A percentile compares a stretch with the other conserved stretches of the same genome.
Evolutionary conservation across 2,797 vertebrate species (phyloP).

Genomic region (Malacoraja senta): DNA sequence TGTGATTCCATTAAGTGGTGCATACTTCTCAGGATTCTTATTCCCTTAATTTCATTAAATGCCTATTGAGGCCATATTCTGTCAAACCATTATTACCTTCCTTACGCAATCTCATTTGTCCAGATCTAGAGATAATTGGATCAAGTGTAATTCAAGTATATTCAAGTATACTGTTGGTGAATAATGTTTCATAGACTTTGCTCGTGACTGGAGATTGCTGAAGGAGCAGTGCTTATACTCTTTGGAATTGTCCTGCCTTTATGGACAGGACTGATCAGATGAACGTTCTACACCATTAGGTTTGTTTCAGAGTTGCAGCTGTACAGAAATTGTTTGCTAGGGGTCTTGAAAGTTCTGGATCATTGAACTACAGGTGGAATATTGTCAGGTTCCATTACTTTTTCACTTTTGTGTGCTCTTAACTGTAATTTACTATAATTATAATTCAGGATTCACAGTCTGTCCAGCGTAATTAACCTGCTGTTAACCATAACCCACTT

Average conservation of each 20-base stretch:
- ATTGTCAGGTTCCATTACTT: not conserved
- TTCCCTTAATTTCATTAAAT: not conserved
- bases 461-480: not conserved
- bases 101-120: not conserved
- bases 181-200: not conserved
- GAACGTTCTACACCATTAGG: not conserved
- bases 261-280: not conserved
- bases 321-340: not conserved
- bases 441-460: not conserved
- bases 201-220: not conserved
- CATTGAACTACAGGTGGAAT: not conserved
- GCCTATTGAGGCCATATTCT: not conserved
- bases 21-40: not conserved
- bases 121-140: not conserved
- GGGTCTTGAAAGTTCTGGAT: no score
- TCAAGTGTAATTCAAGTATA: not conserved
- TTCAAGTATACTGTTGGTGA: not conserved
- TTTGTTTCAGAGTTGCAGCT: not conserved
- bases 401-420: not conserved
- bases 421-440: not conserved
- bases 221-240: not conserved
- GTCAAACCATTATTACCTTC: not conserved
- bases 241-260: not conserved
- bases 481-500: not conserved
- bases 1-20: no score